Evolutionary conservation across 2,113 vertebrate genomes (phyloP), one percentile per base, ranked within the genome.

Genomic region (Columba janthina): DNA sequence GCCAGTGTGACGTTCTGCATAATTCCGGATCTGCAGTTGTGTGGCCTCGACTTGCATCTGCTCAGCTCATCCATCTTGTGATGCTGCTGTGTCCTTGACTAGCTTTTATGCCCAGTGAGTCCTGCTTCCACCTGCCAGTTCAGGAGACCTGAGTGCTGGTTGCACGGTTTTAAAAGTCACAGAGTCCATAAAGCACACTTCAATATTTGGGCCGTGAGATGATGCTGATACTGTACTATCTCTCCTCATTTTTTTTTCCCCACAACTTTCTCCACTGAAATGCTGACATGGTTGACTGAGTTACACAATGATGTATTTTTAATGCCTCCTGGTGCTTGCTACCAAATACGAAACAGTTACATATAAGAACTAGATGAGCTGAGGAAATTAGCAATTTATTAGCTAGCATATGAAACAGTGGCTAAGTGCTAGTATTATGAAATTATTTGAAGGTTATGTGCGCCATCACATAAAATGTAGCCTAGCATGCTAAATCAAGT

Each of bases 351-450:
- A 92, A 92, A 58, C 7, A 6, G 0, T 64, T 80, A 26, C 11
- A 18, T 60, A 9, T 34, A 60, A 65, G 40, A 90, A 57, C 28
- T 81, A 18, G 44, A 69, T 78, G 28, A 93, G 18, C 34, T 81
- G 90, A 76, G 61, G 38, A 86, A 92, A 83, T 92, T n/a, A 89
- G 42, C 12, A n/a, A 5, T 75, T 90, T 78, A 61, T 84, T 92
- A 91, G 44, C 26, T 61, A 65, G 12, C 54, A 28, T 53, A 75
- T 87, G 75, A 81, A 84, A 66, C 34, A 77, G 56, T 31, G 38
- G 29, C 15, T 82, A 88, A 94, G 57, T 28, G 25, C 42, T 40
- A 90, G 25, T 92, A 66, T 90, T 62, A 83, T 53, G 22, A 62
- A 82, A 84, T 29, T 56, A 31, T 87, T 83, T 90, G 57, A 75